Percentiles rank a stretch among this genome's conserved stretches.
Conservation (phyloP, 2,113 vertebrate species). For the Entomyzon cyanotis region DNA sequence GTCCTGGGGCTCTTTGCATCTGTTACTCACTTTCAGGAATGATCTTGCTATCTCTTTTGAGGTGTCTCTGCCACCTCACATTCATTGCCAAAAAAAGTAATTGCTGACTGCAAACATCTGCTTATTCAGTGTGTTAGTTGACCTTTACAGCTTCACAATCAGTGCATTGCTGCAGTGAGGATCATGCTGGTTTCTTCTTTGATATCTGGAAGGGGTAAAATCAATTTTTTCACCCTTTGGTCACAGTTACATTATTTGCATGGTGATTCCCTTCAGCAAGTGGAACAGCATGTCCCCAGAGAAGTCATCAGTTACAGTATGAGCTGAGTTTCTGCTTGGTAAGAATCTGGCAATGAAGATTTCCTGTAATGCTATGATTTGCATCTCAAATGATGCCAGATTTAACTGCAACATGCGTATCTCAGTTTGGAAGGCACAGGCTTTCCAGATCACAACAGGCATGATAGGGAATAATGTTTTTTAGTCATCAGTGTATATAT, state of each 20-base stretch:
- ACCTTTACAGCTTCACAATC: neutral
- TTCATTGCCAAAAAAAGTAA: neutral
- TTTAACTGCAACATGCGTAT: neutral
- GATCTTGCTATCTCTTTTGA: neutral
- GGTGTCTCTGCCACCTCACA: neutral
- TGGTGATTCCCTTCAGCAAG: neutral
- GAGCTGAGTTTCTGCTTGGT: neutral
- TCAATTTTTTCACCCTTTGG: neutral
- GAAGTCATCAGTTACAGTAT: neutral
- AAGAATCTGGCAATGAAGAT: neutral
- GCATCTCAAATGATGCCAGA: neutral
- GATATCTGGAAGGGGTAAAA: constrained; percentile 20
- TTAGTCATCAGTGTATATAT: neutral
- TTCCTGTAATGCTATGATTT: neutral
- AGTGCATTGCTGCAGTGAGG: neutral
- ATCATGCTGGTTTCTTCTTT: neutral
- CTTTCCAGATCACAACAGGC: neutral
- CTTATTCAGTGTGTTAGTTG: neutral
- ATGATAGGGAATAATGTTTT: neutral
- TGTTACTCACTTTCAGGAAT: neutral
- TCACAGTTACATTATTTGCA: neutral
- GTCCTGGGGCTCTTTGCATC: neutral
- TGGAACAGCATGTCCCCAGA: neutral
- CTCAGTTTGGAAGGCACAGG: neutral
- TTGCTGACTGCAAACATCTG: neutral